Percentiles rank a stretch among this genome's conserved stretches.
These are phyloP conservation scores for Acrocephalus kingi DNA, from an alignment of 2,113 vertebrate genomes.

Conservation along the genomic window DNA sequence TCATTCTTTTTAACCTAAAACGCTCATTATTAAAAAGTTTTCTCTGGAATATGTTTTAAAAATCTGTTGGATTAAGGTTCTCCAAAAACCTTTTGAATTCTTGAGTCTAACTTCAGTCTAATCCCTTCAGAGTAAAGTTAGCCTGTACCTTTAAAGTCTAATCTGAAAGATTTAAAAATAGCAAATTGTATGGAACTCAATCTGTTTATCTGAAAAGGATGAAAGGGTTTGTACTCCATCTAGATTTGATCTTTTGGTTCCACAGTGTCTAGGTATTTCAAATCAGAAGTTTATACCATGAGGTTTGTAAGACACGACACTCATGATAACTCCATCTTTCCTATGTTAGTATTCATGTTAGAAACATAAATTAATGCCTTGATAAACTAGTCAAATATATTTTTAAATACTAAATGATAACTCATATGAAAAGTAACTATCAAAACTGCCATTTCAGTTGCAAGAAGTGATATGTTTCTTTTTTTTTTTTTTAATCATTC, in stretches of 20 bases:
- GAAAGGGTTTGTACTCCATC: constrained; percentile 14
- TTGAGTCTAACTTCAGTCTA: neutral
- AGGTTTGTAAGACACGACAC: neutral
- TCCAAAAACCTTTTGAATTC: neutral
- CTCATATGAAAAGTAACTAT: neutral
- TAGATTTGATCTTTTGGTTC: constrained; percentile 39
- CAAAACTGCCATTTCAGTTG: neutral
- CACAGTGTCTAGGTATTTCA: constrained; percentile 51
- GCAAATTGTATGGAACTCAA: constrained; percentile 33
- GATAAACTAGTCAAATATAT: neutral
- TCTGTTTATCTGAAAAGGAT: constrained; percentile 42
- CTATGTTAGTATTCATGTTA: neutral
- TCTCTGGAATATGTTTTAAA: neutral
- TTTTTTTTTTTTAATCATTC: neutral
- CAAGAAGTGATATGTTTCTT: neutral
- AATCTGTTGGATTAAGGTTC: neutral
- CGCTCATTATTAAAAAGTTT: neutral
- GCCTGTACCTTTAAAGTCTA: constrained; percentile 11
- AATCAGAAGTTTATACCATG: neutral
- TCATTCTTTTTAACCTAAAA: neutral
- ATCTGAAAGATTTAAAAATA: constrained; percentile 6
- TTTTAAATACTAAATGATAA: neutral
- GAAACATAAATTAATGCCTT: neutral
- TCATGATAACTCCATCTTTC: neutral
- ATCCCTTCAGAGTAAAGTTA: neutral